Percentiles rank a stretch among this genome's conserved stretches.
Evolutionary conservation across 2,797 vertebrate species (phyloP).

Genomic region (Dermochelys coriacea): DNA sequence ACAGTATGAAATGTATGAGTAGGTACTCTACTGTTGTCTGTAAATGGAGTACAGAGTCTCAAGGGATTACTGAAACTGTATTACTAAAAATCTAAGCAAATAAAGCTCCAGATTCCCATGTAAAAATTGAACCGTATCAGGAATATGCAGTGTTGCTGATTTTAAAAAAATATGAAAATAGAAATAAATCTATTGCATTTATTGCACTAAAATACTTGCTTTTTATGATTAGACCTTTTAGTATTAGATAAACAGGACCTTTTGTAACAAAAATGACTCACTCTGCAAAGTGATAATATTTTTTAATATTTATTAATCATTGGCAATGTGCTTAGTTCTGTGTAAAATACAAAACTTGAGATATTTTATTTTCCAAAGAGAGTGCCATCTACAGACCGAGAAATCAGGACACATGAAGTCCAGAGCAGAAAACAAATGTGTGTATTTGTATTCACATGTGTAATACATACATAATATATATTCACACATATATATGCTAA

Average conservation of each 20-base stretch:
- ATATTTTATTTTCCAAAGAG: background rate
- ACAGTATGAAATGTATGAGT: background rate
- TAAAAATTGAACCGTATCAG: background rate
- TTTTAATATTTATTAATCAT: background rate
- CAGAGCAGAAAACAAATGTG: background rate
- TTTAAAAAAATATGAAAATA: background rate
- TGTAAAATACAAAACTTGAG: background rate
- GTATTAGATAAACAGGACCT: background rate
- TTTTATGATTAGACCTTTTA: background rate
- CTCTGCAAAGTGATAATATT: background rate
- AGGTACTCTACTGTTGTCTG: background rate
- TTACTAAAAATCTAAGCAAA: fast-evolving
- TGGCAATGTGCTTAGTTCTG: background rate
- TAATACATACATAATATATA: background rate
- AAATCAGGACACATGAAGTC: background rate
- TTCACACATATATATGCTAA: background rate
- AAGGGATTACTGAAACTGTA: fast-evolving
- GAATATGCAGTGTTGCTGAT: background rate
- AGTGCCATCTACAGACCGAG: background rate
- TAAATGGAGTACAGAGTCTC: background rate
- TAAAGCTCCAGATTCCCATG: background rate
- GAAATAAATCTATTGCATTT: background rate
- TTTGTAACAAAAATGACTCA: background rate
- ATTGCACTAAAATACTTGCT: background rate
- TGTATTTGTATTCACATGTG: background rate